Conservation (phyloP, 1,140 invertebrate genomes). For the Cardiocondyla obscurior region DNA sequence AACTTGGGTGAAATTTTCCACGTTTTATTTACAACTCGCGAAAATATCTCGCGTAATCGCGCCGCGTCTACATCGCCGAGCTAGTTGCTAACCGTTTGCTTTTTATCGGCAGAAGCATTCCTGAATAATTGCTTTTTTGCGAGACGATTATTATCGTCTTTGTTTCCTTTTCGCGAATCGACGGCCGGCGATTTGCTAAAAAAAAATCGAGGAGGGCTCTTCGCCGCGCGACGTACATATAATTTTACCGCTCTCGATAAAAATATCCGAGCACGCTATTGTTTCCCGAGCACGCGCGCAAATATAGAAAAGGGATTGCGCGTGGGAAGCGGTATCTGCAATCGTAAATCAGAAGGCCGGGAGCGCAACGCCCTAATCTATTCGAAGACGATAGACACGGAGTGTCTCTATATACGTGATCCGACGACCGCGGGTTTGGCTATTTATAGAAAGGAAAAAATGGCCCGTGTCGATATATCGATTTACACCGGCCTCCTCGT, state of each 20-base stretch:
- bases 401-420: constrained; percentile 62
- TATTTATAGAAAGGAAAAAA: constrained; percentile 71
- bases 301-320: constrained; percentile 4
- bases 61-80: not conserved
- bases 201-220: not conserved
- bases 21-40: constrained; percentile 14
- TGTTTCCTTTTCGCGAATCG: not conserved
- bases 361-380: constrained; percentile 61
- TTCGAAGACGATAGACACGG: constrained; percentile 37
- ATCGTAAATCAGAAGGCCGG: constrained; percentile 64
- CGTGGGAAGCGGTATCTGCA: constrained; percentile 63
- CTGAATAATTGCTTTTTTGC: constrained; percentile 4
- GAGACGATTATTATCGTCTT: not conserved
- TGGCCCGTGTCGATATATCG: constrained; percentile 73
- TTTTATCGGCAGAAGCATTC: not conserved
- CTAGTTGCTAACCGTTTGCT: not conserved
- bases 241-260: not conserved
- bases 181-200: not conserved
- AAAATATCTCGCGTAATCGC: not conserved
- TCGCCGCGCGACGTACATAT: not conserved
- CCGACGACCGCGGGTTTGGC: constrained; percentile 61
- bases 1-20: constrained; percentile 35
- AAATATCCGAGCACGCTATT: not conserved
- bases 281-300: not conserved
- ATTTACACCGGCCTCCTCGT: constrained; percentile 62